Evolutionary conservation across 2,113 vertebrate species (phyloP), one percentile per base, ranked within the genome.

Genomic region (Siphamia tubifer): DNA sequence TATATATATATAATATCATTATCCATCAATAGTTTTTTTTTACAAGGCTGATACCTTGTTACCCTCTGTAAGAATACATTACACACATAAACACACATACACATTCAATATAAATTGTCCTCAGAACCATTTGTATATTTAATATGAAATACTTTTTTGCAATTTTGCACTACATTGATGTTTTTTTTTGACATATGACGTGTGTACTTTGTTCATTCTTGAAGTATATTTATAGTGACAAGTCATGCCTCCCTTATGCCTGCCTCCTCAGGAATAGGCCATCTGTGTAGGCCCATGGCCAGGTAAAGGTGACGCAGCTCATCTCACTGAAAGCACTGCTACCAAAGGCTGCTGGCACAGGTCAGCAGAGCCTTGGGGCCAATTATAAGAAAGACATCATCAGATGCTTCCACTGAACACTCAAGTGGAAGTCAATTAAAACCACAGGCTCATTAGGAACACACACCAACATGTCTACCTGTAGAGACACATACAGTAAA

Each of bases 241-340:
- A 62, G 55, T 47, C 54, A 32, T 19, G 43, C 28, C 63, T n/a
- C 32, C 39, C 43, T 39, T 28, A 31, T 60, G 47, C 20, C 44
- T 35, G 42, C 62, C 44, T 64, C 73, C 61, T 62, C 54, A 72
- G 65, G 65, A 69, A 54, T 3, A 51, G 77, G 35, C 86, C 84
- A 87, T 90, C 86, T 90, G 88, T 62, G 56, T 39, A 13, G 79
- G 77, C 81, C 44, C 47, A 61, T 4, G 17, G 57, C 81, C 79
- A 83, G 73, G 69, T 81, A 35, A 79, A 66, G 16, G 75, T 83
- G 77, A 88, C 72, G 67, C 53, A 23, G 43, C 71, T 77, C 49
- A 79, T 77, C 68, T 80, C 31, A 6, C 23, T 0, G 23, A 45
- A 25, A 24, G 21, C 2, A 11, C 76, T 62, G 27, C 12, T 49